Percentiles rank a stretch among this genome's conserved stretches.
Evolutionary conservation across 2,888 invertebrate species (phyloP).

Genomic region (Spilarctia lutea): DNA sequence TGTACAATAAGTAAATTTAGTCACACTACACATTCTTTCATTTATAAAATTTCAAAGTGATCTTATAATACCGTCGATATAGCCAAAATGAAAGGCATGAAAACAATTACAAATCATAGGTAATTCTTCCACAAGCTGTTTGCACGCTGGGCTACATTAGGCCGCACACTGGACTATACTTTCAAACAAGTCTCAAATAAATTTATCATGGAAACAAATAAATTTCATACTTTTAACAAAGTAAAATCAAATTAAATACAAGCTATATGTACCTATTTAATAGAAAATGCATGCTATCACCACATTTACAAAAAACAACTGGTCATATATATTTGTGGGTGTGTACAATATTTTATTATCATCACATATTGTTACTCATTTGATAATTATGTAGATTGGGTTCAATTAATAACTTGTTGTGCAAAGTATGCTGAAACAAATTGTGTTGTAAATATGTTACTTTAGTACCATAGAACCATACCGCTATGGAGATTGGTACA

Average conservation of each 20-base stretch:
- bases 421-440: background rate
- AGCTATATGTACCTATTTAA: background rate
- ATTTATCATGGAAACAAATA: background rate
- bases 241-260: slow-evolving; percentile 6
- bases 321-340: slow-evolving; percentile 8
- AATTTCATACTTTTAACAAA: background rate
- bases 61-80: background rate
- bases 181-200: background rate
- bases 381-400: background rate
- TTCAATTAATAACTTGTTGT: background rate
- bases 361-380: slow-evolving; percentile 9
- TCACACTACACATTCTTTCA: slow-evolving; percentile 5
- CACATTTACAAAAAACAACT: slow-evolving; percentile 17
- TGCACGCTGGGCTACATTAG: background rate
- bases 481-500: slow-evolving; percentile 10
- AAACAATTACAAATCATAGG: background rate
- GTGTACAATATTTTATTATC: background rate
- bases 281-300: slow-evolving; percentile 9
- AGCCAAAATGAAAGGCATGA: background rate
- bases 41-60: background rate
- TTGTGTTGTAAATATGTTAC: slow-evolving; percentile 12
- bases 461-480: slow-evolving; percentile 12
- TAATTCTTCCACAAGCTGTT: background rate
- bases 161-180: background rate
- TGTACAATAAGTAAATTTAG: background rate